A percentile compares a stretch with the other conserved stretches of the same genome.
Conservation (phyloP, 2,113 vertebrate species). For the Toxotes jaculatrix region DNA sequence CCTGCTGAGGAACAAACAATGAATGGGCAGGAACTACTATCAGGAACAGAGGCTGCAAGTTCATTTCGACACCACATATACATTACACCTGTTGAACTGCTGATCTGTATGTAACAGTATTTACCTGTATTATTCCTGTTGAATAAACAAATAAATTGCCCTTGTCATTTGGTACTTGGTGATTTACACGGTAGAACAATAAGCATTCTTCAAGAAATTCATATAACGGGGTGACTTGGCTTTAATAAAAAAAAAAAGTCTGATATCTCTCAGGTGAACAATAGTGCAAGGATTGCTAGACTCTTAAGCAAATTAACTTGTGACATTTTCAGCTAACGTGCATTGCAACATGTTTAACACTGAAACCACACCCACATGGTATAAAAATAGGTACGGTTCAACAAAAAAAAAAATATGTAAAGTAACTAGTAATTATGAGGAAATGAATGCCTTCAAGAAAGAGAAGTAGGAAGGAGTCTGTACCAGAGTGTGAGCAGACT, state of each 20-base stretch:
- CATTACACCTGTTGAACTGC: neutral
- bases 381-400: neutral
- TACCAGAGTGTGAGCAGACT: slow-evolving; percentile 86
- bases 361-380: too few species aligned
- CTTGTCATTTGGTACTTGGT: neutral
- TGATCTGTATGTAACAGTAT: neutral
- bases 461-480: neutral
- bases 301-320: too few species aligned
- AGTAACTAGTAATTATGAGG: neutral
- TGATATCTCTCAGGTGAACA: too few species aligned
- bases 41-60: neutral
- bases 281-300: too few species aligned
- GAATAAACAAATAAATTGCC: neutral
- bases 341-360: too few species aligned
- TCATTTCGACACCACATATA: neutral
- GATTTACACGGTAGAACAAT: too few species aligned
- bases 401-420: neutral
- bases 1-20: neutral
- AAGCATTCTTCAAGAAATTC: too few species aligned
- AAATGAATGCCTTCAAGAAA: neutral
- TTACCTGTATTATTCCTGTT: neutral
- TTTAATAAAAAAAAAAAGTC: too few species aligned
- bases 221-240: too few species aligned
- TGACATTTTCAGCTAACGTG: too few species aligned
- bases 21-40: neutral